These are phyloP conservation scores for Rhagoletis pomonella DNA, from an alignment of 1,140 invertebrate genomes.

Conservation along the genomic window DNA sequence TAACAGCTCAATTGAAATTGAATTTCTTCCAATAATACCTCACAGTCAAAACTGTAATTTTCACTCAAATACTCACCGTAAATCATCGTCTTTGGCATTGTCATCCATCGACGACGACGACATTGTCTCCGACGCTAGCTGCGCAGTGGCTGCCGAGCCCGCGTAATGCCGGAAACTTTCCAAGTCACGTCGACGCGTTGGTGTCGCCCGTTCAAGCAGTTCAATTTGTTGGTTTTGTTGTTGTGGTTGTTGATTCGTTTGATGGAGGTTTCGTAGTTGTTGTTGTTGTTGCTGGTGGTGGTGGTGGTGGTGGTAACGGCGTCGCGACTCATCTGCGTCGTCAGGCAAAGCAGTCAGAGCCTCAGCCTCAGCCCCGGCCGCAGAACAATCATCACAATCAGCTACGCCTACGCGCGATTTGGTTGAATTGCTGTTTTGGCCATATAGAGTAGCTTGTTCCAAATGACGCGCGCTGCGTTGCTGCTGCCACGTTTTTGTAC, in stretches of 20 bases:
- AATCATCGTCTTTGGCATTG: conserved; percentile 64
- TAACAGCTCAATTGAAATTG: conserved; percentile 43
- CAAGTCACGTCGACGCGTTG: conserved; percentile 72
- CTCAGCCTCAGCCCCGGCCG: background rate
- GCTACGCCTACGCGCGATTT: conserved; percentile 56
- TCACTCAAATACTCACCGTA: conserved; percentile 67
- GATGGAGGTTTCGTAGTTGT: background rate
- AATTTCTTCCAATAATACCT: conserved; percentile 36
- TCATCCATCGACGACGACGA: conserved; percentile 18
- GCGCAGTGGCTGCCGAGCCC: conserved; percentile 48
- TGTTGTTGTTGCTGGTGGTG: conserved; percentile 5
- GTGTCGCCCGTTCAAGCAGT: conserved; percentile 58
- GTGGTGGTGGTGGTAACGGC: conserved; percentile 45
- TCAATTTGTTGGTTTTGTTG: conserved; percentile 43
- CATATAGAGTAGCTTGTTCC: conserved; percentile 70
- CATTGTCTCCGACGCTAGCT: background rate
- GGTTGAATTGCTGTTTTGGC: conserved; percentile 57
- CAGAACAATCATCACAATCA: conserved; percentile 35
- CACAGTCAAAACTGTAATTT: conserved; percentile 33
- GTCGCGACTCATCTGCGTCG: conserved; percentile 46
- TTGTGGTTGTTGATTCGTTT: conserved; percentile 57
- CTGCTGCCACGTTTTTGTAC: conserved; percentile 54
- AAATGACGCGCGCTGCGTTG: conserved; percentile 63
- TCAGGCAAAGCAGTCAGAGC: background rate
- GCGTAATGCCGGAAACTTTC: conserved; percentile 74